Base-by-base conservation (phyloP, 2,888 invertebrate genomes). In the Pristionchus mayeri region DNA sequence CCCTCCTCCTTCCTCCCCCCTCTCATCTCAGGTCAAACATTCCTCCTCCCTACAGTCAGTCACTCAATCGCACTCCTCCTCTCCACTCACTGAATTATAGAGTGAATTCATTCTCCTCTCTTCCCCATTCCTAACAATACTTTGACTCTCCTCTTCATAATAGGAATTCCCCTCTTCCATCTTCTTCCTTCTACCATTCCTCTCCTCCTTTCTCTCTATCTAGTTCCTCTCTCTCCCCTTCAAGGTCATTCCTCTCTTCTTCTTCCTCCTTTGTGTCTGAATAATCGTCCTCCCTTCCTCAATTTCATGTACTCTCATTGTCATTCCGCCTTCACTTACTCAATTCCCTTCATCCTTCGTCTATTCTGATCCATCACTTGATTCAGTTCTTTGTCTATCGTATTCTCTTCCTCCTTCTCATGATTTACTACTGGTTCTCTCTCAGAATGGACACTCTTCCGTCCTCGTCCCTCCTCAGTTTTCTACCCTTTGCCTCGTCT, bases 11-110 rank as follows among this genome's bases (percentile, higher is more conserved):
- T 24, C 75, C 44, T n/a, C 44, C n/a, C 75, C 44, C 44, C 75
- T 44, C 75, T 75, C 75, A 44, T 75, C 75, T 75, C 40, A 44
- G 75, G 75, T 75, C 75, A 75, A n/a, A 75, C 75, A 75, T 75
- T 44, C 75, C 44, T 44, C 44, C 40, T 44, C 24, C 37, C 34
- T 34, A 52, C 78, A 52, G 27, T 52, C 78, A 37, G 4, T 75
- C 75, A 50, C 0, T 37, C 78, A 18, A 7, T 78, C 52, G 6
- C n/a, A 16, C 34, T 4, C 21, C 57, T 57, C 44, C 44, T 75
- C 75, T 75, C n/a, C 75, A n/a, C 30, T 44, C 40, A 75, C 75
- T 44, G 44, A 40, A 75, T 75, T 75, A 75, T 75, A 75, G 40
- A 75, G 75, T 44, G 75, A 75, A 75, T 75, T 44, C 75, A 24